Evolutionary conservation across 2,888 invertebrate species (phyloP).

Genomic region (Busseola fusca): DNA sequence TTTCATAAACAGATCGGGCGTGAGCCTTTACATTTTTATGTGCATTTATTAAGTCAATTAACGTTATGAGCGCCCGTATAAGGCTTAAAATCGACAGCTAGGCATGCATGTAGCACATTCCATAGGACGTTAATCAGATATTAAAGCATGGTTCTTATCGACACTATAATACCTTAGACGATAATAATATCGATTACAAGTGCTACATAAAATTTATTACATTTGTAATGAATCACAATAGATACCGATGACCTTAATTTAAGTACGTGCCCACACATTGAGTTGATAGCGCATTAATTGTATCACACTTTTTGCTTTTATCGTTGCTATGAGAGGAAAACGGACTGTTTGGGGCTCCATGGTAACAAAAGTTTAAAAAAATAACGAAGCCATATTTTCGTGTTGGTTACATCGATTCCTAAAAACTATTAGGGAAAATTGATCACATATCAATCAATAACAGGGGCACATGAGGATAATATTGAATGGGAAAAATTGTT

Average conservation of each 20-base stretch:
- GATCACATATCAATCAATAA: not conserved
- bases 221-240: constrained; percentile 51
- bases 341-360: not conserved
- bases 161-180: constrained; percentile 48
- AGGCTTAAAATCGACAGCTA: constrained; percentile 17
- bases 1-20: constrained; percentile 26
- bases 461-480: constrained; percentile 7
- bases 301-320: constrained; percentile 11
- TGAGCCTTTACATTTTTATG: constrained; percentile 18
- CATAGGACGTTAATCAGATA: constrained; percentile 41
- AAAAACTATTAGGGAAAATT: constrained; percentile 3
- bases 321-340: constrained; percentile 39
- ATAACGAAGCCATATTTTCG: not conserved
- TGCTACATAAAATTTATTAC: constrained; percentile 56
- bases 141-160: constrained; percentile 48
- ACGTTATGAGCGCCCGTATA: constrained; percentile 17
- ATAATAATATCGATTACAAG: constrained; percentile 56
- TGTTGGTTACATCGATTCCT: not conserved
- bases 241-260: constrained; percentile 34
- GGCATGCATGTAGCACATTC: constrained; percentile 36
- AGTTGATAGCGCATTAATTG: constrained; percentile 38
- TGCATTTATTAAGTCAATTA: constrained; percentile 37
- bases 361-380: not conserved
- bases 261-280: constrained; percentile 30
- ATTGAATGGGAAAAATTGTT: constrained; percentile 9